Percentiles rank a stretch among this genome's conserved stretches.
Conservation (phyloP, 1,140 invertebrate genomes). For the Bemisia tabaci region DNA sequence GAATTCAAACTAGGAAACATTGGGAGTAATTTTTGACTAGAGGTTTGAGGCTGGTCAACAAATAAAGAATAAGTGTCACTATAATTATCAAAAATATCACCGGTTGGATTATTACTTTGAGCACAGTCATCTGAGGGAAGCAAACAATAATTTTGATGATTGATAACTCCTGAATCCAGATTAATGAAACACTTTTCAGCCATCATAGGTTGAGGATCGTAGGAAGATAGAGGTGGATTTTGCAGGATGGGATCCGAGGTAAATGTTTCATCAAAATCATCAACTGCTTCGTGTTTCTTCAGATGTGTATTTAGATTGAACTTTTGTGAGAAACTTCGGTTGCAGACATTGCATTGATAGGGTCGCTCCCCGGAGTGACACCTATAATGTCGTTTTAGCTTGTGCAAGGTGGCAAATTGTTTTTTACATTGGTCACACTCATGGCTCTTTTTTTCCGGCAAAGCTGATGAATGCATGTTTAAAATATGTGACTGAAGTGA, state of each 20-base stretch:
- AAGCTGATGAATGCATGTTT: constrained; percentile 3
- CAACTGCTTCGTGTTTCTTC: neutral
- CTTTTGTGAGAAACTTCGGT: neutral
- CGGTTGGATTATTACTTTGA: neutral
- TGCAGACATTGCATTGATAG: neutral
- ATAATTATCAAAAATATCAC: neutral
- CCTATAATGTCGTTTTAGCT: neutral
- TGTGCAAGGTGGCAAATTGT: neutral
- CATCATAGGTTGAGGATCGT: neutral
- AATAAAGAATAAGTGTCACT: neutral
- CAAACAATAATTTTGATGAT: neutral
- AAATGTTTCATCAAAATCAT: neutral
- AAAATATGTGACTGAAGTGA: neutral
- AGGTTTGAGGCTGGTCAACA: neutral
- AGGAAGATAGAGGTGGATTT: neutral
- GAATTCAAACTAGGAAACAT: neutral
- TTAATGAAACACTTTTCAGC: neutral
- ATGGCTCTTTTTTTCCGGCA: neutral
- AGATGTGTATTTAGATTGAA: neutral
- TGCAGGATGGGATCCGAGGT: neutral
- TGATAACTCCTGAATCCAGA: neutral
- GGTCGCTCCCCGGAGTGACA: neutral
- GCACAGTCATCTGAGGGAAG: neutral
- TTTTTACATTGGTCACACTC: constrained; percentile 8
- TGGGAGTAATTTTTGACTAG: neutral